Percentiles rank a stretch among this genome's conserved stretches.
These are phyloP conservation scores for Plusia festucae DNA, from an alignment of 2,888 invertebrate species.

Conservation along the genomic window DNA sequence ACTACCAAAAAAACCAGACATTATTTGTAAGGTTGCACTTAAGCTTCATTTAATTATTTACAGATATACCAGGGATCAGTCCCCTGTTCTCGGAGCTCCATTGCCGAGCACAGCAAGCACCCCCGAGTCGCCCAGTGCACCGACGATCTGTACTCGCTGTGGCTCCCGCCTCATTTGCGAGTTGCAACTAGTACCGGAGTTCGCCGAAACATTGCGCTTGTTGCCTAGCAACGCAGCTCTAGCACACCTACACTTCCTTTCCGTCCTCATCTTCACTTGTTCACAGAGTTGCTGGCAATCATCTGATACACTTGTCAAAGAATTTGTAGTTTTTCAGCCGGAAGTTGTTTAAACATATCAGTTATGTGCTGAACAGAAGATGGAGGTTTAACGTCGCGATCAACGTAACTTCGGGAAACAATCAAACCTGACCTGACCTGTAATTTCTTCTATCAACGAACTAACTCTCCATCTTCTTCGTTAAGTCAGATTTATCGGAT, in stretches of 20 bases:
- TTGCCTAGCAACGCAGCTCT: constrained; percentile 85
- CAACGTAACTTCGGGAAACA: too few relatives aligned
- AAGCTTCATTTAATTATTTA: background rate
- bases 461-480: background rate
- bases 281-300: constrained; percentile 95
- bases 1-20: too few relatives aligned
- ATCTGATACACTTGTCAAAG: constrained; percentile 91
- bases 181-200: constrained; percentile 94
- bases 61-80: constrained; percentile 93
- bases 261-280: constrained; percentile 96
- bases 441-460: too few relatives aligned
- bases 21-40: background rate
- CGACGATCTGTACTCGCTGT: constrained; percentile 91
- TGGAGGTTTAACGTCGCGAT: too few relatives aligned
- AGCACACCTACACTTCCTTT: constrained; percentile 94
- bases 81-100: constrained; percentile 92
- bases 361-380: background rate
- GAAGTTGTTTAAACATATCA: constrained; percentile 85
- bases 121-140: constrained; percentile 73
- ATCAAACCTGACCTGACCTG: too few relatives aligned
- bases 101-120: constrained; percentile 81
- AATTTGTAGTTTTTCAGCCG: constrained; percentile 93
- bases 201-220: constrained; percentile 92
- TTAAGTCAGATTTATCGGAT: too few relatives aligned
- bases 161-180: constrained; percentile 93